Evolutionary conservation across 2,113 vertebrate genomes (phyloP).

Genomic region (Macroglossus sobrinus): DNA sequence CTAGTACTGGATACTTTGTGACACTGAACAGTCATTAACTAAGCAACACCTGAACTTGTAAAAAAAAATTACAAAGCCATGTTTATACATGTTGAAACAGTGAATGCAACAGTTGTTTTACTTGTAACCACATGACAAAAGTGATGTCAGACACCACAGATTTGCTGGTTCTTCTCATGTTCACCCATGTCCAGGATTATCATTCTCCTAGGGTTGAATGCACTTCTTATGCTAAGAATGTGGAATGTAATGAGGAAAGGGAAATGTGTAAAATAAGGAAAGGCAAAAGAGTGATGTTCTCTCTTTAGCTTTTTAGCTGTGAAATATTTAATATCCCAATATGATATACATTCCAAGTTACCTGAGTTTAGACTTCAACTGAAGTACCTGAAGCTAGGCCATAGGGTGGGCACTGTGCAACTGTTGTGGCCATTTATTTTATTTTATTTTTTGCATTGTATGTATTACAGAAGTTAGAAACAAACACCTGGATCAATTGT

Average conservation of each 20-base stretch:
- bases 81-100: conserved; percentile 78
- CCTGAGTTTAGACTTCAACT: conserved; percentile 96
- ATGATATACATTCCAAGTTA: conserved; percentile 95
- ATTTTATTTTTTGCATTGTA: conserved; percentile 84
- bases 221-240: conserved; percentile 82
- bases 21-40: conserved; percentile 83
- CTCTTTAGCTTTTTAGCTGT: conserved; percentile 83
- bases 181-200: conserved; percentile 80
- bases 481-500: conserved; percentile 90
- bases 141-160: conserved; percentile 79
- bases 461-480: conserved; percentile 88
- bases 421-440: conserved; percentile 84
- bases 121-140: conserved; percentile 78
- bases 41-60: conserved; percentile 84
- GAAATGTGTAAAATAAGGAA: conserved; percentile 85
- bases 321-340: conserved; percentile 84
- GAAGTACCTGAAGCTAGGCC: conserved; percentile 95
- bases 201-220: conserved; percentile 78
- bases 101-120: conserved; percentile 82
- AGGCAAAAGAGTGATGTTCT: conserved; percentile 89
- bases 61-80: conserved; percentile 78
- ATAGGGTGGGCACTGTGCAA: conserved; percentile 88
- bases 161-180: conserved; percentile 85
- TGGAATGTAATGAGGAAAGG: conserved; percentile 88
- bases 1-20: conserved; percentile 76